These are phyloP conservation scores for Acanthurus tractus DNA, from an alignment of 2,797 vertebrate species.

Conservation along the genomic window DNA sequence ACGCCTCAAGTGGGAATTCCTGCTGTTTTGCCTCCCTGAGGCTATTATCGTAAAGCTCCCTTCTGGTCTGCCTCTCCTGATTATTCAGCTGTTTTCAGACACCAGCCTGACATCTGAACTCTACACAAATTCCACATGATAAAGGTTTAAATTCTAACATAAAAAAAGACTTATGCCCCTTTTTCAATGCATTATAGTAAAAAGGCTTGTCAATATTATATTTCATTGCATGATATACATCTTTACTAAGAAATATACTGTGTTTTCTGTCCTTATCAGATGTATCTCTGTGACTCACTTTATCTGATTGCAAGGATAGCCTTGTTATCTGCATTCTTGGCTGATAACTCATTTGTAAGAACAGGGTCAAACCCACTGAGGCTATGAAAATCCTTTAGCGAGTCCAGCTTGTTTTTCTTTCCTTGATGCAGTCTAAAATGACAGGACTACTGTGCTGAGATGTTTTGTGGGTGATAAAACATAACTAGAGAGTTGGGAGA, in stretches of 20 bases:
- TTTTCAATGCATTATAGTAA: neutral
- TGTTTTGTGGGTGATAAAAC: too few species aligned
- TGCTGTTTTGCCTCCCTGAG: conserved; percentile 43
- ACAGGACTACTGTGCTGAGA: neutral
- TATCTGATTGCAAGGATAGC: neutral
- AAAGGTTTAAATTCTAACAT: too few species aligned
- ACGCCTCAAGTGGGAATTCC: conserved; percentile 41
- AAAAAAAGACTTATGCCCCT: too few species aligned
- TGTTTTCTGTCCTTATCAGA: conserved; percentile 4
- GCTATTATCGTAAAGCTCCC: conserved; percentile 25
- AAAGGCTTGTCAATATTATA: neutral
- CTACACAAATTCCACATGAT: too few species aligned
- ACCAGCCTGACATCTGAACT: neutral
- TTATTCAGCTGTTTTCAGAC: conserved; percentile 44
- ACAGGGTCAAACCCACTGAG: neutral
- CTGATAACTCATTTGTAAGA: neutral
- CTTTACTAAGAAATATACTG: neutral
- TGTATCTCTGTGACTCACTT: conserved; percentile 10
- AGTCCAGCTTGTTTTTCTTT: neutral
- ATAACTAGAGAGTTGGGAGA: neutral
- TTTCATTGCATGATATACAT: too few species aligned
- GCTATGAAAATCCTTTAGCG: neutral
- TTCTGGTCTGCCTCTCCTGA: conserved; percentile 18
- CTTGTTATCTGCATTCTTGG: conserved; percentile 6
- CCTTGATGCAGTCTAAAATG: neutral